Evolutionary conservation across 1,140 invertebrate genomes (phyloP), one percentile per base, ranked within the genome.

Genomic region (Diorhabda elongata): DNA sequence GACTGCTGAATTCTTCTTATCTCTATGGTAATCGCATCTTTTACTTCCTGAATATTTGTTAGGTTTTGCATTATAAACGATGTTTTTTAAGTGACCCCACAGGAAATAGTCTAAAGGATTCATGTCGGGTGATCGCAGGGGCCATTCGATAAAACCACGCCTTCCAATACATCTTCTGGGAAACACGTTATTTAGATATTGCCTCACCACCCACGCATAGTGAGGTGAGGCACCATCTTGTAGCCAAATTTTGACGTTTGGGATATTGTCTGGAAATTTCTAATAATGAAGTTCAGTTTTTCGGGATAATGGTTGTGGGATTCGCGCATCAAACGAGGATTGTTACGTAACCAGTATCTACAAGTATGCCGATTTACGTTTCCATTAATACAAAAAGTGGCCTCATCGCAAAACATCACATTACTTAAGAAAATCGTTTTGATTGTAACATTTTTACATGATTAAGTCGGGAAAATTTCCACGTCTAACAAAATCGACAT

Each of bases 261-360:
- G 47, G 47, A 52, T 52, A 52, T 52, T 52, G 47, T 2, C 47
- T 52, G 47, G 2, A 52, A 52, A 44, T 66, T 66, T 61, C 42
- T 61, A 47, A 43, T 42, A 4, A 47, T 26, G 26, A 26, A 26
- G 26, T 26, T 26, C 26, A 26, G 26, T 26, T 26, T 26, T 26
- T 26, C 26, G 26, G 26, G 1, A 26, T 26, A 26, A 26, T 26
- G 26, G 26, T 0, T 26, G 26, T 26, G 26, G 26, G 26, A 26
- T 26, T 26, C 26, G 1, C 26, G 1, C 26, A 26, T 26, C 26
- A 26, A 26, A 26, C 26, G 26, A 26, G 26, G 26, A 26, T 26
- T 26, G 26, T 26, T 26, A 26, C 26, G 26, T 26, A 26, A 26
- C 26, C 26, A 26, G 26, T 26, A 26, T 26, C 26, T 26, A 26